Percentiles rank a stretch among this genome's conserved stretches.
Evolutionary conservation across 2,797 vertebrate genomes (phyloP).

Genomic region (Silurus lanzhouensis): DNA sequence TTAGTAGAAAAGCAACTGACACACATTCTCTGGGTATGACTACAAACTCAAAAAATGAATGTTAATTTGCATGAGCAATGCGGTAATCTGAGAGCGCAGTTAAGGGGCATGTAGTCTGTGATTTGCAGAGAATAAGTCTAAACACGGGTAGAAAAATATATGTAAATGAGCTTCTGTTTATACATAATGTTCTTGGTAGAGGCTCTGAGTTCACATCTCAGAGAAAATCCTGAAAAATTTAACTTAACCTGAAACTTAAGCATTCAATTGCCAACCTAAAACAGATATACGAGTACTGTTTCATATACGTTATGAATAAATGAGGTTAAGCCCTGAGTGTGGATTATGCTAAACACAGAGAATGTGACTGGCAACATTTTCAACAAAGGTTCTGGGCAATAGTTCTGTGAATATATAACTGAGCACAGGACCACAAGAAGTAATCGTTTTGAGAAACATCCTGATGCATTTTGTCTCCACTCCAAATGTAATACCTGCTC

Average conservation of each 20-base stretch:
- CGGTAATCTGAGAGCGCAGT: background rate
- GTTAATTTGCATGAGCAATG: slow-evolving; percentile 12
- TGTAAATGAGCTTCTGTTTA: background rate
- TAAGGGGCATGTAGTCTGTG: background rate
- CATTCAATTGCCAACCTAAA: background rate
- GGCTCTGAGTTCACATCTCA: background rate
- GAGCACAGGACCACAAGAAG: background rate
- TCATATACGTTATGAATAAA: background rate
- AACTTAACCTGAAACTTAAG: background rate
- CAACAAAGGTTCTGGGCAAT: background rate
- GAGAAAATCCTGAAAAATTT: background rate
- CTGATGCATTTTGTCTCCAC: background rate
- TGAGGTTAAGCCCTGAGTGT: background rate
- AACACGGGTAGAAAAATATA: background rate
- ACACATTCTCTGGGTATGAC: background rate
- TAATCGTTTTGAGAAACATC: background rate
- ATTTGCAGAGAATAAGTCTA: background rate
- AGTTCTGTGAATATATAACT: background rate
- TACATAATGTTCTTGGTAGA: background rate
- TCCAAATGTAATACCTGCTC: background rate
- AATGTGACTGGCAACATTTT: slow-evolving; percentile 1
- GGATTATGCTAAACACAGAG: background rate
- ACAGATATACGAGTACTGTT: background rate
- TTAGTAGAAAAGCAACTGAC: background rate
- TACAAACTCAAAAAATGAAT: background rate